These are phyloP conservation scores for Noctua fimbriata DNA, from an alignment of 2,888 invertebrate genomes.

Conservation along the genomic window DNA sequence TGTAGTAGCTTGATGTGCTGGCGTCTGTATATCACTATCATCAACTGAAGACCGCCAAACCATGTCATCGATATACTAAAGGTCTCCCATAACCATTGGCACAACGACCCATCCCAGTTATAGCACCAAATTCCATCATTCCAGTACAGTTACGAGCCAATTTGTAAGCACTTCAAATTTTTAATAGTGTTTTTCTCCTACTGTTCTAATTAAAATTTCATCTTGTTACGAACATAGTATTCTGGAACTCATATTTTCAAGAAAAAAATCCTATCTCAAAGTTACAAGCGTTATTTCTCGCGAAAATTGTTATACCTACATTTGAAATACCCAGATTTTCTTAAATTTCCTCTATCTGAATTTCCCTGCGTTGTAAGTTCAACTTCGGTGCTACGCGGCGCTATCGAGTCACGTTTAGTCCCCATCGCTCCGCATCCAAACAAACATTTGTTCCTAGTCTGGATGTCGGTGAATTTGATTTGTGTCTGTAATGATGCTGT, in stretches of 20 bases:
- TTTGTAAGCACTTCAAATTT: too few relatives aligned
- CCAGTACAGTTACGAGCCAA: not conserved
- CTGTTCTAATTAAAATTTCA: too few relatives aligned
- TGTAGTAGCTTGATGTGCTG: too few relatives aligned
- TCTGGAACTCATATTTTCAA: too few relatives aligned
- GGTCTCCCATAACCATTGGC: not conserved
- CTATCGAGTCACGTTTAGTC: constrained; percentile 52
- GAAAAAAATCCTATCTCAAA: too few relatives aligned
- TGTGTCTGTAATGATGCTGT: constrained; percentile 53
- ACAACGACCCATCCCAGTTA: not conserved
- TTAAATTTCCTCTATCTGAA: constrained; percentile 8
- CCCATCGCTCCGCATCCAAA: constrained; percentile 47
- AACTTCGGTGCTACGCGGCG: constrained; percentile 36
- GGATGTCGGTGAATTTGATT: constrained; percentile 55
- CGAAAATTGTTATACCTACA: not conserved
- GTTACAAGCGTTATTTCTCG: too few relatives aligned
- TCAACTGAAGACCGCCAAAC: not conserved
- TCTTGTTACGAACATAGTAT: too few relatives aligned
- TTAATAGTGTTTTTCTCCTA: too few relatives aligned
- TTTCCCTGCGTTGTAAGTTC: constrained; percentile 13
- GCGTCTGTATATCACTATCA: not conserved
- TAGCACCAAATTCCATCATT: not conserved
- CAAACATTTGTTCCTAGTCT: constrained; percentile 58
- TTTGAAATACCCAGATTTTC: constrained; percentile 15
- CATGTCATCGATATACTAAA: not conserved